phyloP scores from a whole-genome alignment of 2,888 invertebrate species.

The Temnothorax rugatulus region DNA sequence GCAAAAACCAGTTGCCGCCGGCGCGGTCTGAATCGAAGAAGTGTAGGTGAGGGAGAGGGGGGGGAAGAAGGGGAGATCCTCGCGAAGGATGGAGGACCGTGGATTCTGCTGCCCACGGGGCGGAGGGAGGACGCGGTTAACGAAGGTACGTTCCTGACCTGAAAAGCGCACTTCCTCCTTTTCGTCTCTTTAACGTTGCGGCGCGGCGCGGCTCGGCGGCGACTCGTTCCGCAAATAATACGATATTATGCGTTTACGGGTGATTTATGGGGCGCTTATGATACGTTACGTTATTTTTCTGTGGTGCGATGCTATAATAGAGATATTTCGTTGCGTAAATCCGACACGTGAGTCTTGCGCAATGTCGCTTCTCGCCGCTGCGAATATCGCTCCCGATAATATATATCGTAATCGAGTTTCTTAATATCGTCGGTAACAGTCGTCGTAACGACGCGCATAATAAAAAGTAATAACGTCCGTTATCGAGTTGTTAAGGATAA shows the following conservation, averaged over 20 bases:
- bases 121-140: constrained; percentile 56
- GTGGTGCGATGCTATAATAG: constrained; percentile 46
- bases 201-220: not conserved
- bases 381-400: constrained; percentile 27
- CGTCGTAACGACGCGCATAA: constrained; percentile 9
- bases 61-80: not conserved
- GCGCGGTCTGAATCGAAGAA: constrained; percentile 42
- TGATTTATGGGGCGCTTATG: constrained; percentile 52
- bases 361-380: constrained; percentile 27
- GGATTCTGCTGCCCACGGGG: not conserved
- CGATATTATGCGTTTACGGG: constrained; percentile 53
- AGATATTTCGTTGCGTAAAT: constrained; percentile 52
- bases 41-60: not conserved
- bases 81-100: constrained; percentile 27
- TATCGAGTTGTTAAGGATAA: constrained; percentile 17
- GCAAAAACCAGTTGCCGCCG: constrained; percentile 72
- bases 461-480: not conserved
- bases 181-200: constrained; percentile 18
- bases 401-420: constrained; percentile 27
- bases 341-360: constrained; percentile 22
- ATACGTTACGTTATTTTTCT: constrained; percentile 47
- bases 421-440: constrained; percentile 25
- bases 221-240: constrained; percentile 63
- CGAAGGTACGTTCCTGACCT: constrained; percentile 68
- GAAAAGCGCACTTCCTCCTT: constrained; percentile 65